Conservation (phyloP, 2,113 vertebrate genomes). For the Rattus norvegicus region GRCr8 NC_086025.1:63964501-63965000, state of each 20-base stretch:
- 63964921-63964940: background rate
- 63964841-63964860: background rate
- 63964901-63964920: background rate
- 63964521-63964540: too few species aligned
- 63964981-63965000: background rate
- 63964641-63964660: too few species aligned
- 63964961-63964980: background rate
- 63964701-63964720: background rate
- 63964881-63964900: background rate
- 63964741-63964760: background rate
- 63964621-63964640: too few species aligned
- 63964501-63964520: too few species aligned
- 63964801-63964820: background rate
- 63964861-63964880: background rate
- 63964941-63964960: background rate
- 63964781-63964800: background rate
- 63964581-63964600: too few species aligned
- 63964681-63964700: background rate
- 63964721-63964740: background rate
- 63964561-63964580: too few species aligned
- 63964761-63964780: background rate
- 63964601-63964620: too few species aligned
- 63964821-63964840: background rate
- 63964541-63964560: too few species aligned
- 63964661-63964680: too few species aligned